Conservation (phyloP, 2,113 vertebrate genomes). For the Aspidoscelis tigris region DNA sequence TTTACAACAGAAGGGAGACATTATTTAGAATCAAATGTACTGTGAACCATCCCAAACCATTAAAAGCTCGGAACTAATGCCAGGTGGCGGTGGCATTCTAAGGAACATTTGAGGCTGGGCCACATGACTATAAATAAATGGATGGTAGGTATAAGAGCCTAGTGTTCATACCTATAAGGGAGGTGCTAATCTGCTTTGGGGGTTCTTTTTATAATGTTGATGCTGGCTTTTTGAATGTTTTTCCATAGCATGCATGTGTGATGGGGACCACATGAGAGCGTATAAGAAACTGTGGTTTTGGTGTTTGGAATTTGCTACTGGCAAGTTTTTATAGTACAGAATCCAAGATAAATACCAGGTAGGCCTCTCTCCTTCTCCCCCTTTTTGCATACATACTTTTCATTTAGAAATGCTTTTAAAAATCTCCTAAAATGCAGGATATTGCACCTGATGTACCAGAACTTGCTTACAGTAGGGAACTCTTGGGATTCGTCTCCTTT, state of each 20-base stretch:
- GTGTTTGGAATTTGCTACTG: slow-evolving; percentile 73
- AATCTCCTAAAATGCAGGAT: slow-evolving; percentile 58
- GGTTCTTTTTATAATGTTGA: slow-evolving; percentile 71
- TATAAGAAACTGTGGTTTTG: slow-evolving; percentile 63
- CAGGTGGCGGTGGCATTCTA: slow-evolving; percentile 30
- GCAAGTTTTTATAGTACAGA: slow-evolving; percentile 66
- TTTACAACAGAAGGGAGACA: slow-evolving; percentile 18
- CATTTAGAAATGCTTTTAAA: slow-evolving; percentile 63
- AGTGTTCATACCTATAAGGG: slow-evolving; percentile 58
- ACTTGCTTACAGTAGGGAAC: slow-evolving; percentile 38
- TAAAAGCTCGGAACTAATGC: neutral
- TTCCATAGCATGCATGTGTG: slow-evolving; percentile 61
- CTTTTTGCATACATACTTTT: slow-evolving; percentile 60
- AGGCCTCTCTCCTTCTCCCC: slow-evolving; percentile 21
- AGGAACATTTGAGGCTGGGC: slow-evolving; percentile 37
- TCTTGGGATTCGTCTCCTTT: neutral
- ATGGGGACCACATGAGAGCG: slow-evolving; percentile 60
- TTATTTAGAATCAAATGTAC: slow-evolving; percentile 16
- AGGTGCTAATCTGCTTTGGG: slow-evolving; percentile 70
- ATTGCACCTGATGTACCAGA: slow-evolving; percentile 64
- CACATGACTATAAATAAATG: slow-evolving; percentile 42
- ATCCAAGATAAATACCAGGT: slow-evolving; percentile 71
- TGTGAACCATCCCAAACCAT: slow-evolving; percentile 1
- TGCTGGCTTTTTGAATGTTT: slow-evolving; percentile 72
- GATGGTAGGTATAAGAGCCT: slow-evolving; percentile 56